phyloP scores from a whole-genome alignment of 2,797 vertebrate species.

The Momotus momota region DNA sequence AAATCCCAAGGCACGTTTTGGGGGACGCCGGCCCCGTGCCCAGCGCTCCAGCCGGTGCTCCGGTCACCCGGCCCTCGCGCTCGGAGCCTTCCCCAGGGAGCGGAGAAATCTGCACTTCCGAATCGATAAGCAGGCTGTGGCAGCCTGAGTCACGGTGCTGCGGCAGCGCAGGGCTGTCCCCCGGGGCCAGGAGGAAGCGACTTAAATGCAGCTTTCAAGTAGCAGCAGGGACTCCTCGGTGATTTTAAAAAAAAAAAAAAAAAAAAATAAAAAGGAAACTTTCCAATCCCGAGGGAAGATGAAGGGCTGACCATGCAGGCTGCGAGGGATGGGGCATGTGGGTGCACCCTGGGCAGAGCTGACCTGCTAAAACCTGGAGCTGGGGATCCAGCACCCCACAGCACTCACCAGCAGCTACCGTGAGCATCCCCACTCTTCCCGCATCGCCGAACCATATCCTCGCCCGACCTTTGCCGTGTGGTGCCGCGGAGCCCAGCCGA shows the following conservation, averaged over 20 bases:
- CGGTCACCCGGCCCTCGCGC: fast-evolving
- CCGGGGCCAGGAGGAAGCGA: conserved; percentile 45
- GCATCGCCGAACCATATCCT: background rate
- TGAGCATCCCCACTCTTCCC: fast-evolving
- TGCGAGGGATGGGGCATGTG: fast-evolving
- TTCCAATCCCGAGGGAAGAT: background rate
- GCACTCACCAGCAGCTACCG: background rate
- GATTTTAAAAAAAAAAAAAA: background rate
- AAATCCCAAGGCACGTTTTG: background rate
- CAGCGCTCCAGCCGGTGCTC: background rate
- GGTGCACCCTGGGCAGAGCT: background rate
- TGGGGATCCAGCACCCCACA: background rate
- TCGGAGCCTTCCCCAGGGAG: background rate
- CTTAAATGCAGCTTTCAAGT: conserved; percentile 53
- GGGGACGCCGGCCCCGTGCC: background rate
- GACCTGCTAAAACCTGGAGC: background rate
- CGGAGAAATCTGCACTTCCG: background rate
- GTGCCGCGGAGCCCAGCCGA: fast-evolving
- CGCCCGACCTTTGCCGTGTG: background rate
- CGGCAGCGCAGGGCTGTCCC: conserved; percentile 30
- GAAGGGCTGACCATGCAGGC: background rate
- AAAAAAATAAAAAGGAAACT: background rate
- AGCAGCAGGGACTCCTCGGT: conserved; percentile 26
- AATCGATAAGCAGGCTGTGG: background rate
- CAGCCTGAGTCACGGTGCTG: conserved; percentile 65